A percentile compares a stretch with the other conserved stretches of the same genome.
Evolutionary conservation across 2,113 vertebrate species (phyloP).

Genomic region (Potamarius usumacintae): DNA sequence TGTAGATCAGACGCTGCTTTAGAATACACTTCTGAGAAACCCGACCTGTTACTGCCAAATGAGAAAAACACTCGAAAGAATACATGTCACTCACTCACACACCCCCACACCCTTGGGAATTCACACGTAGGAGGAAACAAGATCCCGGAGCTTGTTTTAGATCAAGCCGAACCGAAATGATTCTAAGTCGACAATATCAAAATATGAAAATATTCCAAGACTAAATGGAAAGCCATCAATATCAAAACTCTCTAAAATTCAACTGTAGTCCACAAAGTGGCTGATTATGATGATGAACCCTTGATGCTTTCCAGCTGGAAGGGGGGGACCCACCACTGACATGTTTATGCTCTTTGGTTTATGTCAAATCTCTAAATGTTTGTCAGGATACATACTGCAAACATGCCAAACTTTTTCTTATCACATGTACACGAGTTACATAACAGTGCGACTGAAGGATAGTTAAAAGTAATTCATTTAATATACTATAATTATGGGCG

Average conservation of each 20-base stretch:
- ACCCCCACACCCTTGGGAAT: background rate
- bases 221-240: background rate
- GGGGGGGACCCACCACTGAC: no score
- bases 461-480: no score
- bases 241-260: background rate
- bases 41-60: background rate
- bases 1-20: background rate
- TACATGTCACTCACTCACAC: background rate
- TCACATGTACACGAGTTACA: no score
- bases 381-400: no score
- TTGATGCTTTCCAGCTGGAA: background rate
- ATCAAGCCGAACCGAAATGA: background rate
- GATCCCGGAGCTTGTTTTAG: background rate
- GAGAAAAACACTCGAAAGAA: slow-evolving; percentile 10
- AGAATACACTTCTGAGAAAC: slow-evolving; percentile 1
- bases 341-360: no score
- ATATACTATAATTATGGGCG: no score
- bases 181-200: background rate
- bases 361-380: no score
- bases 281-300: background rate
- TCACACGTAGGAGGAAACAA: background rate
- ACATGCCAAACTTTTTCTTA: no score
- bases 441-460: no score
- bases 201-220: background rate
- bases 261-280: background rate